A percentile compares a stretch with the other conserved stretches of the same genome.
Conservation (phyloP, 2,888 invertebrate genomes). For the Drosophila seclusa region DNA sequence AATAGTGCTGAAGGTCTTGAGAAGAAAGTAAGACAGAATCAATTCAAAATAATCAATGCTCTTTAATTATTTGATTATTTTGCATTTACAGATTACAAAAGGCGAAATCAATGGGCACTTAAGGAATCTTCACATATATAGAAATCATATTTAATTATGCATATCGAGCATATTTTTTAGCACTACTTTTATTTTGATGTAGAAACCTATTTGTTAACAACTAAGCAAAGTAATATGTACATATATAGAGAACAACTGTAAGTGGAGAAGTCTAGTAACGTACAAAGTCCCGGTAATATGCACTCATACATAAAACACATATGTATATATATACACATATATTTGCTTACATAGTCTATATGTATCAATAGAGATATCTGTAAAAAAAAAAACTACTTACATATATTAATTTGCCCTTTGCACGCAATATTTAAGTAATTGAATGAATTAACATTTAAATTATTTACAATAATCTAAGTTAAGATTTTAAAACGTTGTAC, state of each 20-base stretch:
- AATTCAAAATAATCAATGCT: too few relatives aligned
- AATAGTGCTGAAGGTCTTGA: conserved; percentile 92
- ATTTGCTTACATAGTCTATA: conserved; percentile 31
- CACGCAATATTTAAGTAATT: conserved; percentile 27
- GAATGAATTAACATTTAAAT: conserved; percentile 58
- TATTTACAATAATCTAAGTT: conserved; percentile 50
- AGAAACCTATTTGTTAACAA: conserved; percentile 14
- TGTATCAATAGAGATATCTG: conserved; percentile 4
- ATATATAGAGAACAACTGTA: conserved; percentile 12
- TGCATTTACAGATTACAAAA: conserved; percentile 79
- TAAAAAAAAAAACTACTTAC: conserved; percentile 1
- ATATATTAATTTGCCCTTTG: conserved; percentile 9
- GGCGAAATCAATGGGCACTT: conserved; percentile 83
- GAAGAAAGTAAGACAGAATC: conserved; percentile 86
- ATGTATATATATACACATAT: conserved; percentile 34
- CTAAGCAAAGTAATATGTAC: conserved; percentile 39
- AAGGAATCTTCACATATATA: conserved; percentile 24
- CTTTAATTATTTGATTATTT: too few relatives aligned
- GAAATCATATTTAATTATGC: neutral
- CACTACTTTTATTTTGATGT: conserved; percentile 13
- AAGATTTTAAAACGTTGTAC: conserved; percentile 50
- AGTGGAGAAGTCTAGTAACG: conserved; percentile 44
- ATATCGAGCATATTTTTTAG: conserved; percentile 15
- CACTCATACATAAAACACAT: conserved; percentile 11
- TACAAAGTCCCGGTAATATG: conserved; percentile 43